A percentile compares a stretch with the other conserved stretches of the same genome.
phyloP scores from a whole-genome alignment of 2,888 invertebrate species.

The Lordiphosa andalusiaca region DNA sequence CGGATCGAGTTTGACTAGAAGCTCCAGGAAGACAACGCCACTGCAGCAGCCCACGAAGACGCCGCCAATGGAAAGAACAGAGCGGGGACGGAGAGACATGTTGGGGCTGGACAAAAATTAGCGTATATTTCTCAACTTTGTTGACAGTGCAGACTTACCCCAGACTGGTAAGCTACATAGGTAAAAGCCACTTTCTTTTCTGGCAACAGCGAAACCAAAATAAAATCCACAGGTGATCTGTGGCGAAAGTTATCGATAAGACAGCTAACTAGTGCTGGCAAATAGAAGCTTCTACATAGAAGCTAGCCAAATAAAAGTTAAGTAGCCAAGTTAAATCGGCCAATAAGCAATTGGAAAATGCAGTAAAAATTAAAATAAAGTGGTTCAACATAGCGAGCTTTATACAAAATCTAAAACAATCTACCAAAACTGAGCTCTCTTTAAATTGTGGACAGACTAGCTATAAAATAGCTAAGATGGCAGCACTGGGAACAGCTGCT shows the following conservation, averaged over 20 bases:
- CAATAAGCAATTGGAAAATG: no score
- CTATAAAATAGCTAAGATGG: no score
- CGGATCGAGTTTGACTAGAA: slow-evolving; percentile 92
- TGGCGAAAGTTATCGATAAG: slow-evolving; percentile 19
- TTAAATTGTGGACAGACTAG: no score
- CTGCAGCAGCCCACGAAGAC: slow-evolving; percentile 92
- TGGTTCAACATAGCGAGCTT: no score
- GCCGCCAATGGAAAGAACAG: slow-evolving; percentile 84
- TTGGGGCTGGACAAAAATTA: neutral
- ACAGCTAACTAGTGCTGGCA: no score
- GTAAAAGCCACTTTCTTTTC: slow-evolving; percentile 25
- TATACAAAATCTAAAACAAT: no score
- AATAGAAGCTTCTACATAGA: no score
- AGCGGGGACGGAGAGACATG: slow-evolving; percentile 80
- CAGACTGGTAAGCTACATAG: slow-evolving; percentile 8
- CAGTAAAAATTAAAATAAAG: no score
- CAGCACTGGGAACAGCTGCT: no score
- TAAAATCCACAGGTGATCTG: slow-evolving; percentile 20
- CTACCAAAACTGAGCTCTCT: no score
- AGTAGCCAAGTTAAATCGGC: no score
- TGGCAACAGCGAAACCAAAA: slow-evolving; percentile 9
- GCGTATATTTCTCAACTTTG: neutral
- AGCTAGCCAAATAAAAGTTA: no score
- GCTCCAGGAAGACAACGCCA: slow-evolving; percentile 93
- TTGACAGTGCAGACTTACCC: slow-evolving; percentile 1